Evolutionary conservation across 2,797 vertebrate genomes (phyloP).

Genomic region (Rhynchotus rufescens): DNA sequence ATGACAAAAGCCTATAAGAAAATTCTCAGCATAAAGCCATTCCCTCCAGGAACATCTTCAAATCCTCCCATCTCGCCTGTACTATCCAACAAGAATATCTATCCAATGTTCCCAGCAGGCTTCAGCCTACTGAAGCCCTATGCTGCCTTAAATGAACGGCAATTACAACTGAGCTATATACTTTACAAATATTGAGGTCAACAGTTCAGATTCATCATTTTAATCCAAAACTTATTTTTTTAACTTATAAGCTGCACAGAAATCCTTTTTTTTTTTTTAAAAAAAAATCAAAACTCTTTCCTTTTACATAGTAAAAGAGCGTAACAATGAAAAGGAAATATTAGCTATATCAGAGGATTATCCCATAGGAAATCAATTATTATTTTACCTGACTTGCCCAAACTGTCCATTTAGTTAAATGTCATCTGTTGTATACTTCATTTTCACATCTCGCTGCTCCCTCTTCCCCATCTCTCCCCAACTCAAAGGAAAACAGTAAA

Average conservation of each 20-base stretch:
- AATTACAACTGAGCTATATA: constrained; percentile 22
- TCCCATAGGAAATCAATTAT: constrained; percentile 18
- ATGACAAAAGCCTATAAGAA: neutral
- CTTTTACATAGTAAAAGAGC: neutral
- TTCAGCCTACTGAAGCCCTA: neutral
- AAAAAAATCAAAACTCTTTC: neutral
- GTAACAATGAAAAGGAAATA: constrained; percentile 1
- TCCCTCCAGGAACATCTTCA: neutral
- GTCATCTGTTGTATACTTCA: neutral
- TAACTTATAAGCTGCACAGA: neutral
- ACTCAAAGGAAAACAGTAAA: neutral
- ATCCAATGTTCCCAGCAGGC: neutral
- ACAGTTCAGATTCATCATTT: neutral
- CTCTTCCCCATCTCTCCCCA: neutral
- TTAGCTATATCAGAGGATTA: neutral
- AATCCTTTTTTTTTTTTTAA: neutral
- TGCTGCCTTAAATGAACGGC: neutral
- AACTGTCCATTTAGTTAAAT: neutral
- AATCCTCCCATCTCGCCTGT: neutral
- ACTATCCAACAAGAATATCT: neutral
- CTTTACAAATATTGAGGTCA: neutral
- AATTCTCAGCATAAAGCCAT: neutral
- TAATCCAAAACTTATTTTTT: neutral
- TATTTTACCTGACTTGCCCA: neutral
- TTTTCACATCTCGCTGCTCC: neutral